Percentiles rank a stretch among this genome's conserved stretches.
phyloP scores from a whole-genome alignment of 2,113 vertebrate species.

The Sula dactylatra region DNA sequence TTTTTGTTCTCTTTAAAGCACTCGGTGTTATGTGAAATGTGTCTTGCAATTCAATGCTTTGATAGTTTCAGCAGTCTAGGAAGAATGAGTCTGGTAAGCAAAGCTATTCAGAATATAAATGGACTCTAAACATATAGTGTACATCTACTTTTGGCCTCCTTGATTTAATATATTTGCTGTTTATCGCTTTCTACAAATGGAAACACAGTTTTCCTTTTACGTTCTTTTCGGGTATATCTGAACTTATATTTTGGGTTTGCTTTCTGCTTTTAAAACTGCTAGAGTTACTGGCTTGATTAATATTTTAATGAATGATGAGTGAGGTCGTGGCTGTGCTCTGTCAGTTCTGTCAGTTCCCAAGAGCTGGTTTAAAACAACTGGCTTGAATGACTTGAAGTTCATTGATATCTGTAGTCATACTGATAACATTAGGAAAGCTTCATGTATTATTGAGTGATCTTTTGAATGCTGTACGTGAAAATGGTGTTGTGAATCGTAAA shows the following conservation, averaged over 20 bases:
- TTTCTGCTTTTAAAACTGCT: neutral
- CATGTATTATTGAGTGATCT: constrained; percentile 43
- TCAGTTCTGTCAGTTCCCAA: neutral
- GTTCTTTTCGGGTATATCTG: neutral
- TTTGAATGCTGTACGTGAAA: neutral
- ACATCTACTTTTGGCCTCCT: neutral
- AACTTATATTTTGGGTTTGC: neutral
- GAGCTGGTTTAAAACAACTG: neutral
- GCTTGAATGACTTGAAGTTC: constrained; percentile 33
- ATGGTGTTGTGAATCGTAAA: constrained; percentile 36
- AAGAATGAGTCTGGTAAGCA: neutral
- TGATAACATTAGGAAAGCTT: neutral
- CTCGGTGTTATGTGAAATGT: neutral
- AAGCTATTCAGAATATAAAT: neutral
- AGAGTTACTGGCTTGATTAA: neutral
- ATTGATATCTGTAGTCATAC: constrained; percentile 29
- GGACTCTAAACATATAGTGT: neutral
- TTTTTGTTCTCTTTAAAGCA: neutral
- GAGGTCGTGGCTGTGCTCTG: neutral
- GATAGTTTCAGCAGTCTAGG: neutral
- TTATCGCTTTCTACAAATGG: neutral
- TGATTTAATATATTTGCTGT: neutral
- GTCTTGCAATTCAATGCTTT: neutral
- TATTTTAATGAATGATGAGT: neutral
- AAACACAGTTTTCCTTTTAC: neutral